Percentiles rank a stretch among this genome's conserved stretches.
Conservation (phyloP, 2,797 vertebrate species). For the Netta rufina region DNA sequence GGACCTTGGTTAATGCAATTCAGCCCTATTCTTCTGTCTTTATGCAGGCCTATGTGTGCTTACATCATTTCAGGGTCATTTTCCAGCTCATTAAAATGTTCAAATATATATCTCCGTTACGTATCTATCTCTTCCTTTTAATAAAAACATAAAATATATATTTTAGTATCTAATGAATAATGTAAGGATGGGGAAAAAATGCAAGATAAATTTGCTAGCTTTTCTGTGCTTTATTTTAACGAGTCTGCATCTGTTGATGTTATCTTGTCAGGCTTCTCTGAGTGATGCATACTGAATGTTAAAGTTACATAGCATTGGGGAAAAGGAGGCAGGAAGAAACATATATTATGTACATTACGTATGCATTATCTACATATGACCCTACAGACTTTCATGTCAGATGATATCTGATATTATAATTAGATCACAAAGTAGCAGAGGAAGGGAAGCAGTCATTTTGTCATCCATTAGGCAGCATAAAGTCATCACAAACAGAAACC, state of each 20-base stretch:
- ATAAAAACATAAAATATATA: neutral
- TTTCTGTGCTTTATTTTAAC: neutral
- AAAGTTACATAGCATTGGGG: neutral
- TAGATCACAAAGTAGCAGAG: neutral
- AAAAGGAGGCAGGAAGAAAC: neutral
- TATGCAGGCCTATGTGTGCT: neutral
- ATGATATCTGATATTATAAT: neutral
- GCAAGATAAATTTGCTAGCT: neutral
- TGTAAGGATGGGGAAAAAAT: neutral
- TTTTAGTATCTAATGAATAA: neutral
- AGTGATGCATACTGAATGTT: neutral
- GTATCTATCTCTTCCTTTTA: neutral
- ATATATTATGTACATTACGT: fast-evolving
- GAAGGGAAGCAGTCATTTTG: neutral
- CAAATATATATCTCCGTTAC: neutral
- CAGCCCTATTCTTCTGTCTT: neutral
- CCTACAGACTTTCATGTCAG: fast-evolving
- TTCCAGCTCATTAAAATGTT: neutral
- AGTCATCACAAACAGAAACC: neutral
- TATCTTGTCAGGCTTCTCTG: neutral
- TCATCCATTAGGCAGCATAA: neutral
- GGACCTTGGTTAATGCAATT: neutral
- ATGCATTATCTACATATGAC: neutral
- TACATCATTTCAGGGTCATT: neutral
- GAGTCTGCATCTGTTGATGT: neutral